Base-by-base conservation (phyloP, 2,797 vertebrate species). In the Onychomys leucogaster region DNA sequence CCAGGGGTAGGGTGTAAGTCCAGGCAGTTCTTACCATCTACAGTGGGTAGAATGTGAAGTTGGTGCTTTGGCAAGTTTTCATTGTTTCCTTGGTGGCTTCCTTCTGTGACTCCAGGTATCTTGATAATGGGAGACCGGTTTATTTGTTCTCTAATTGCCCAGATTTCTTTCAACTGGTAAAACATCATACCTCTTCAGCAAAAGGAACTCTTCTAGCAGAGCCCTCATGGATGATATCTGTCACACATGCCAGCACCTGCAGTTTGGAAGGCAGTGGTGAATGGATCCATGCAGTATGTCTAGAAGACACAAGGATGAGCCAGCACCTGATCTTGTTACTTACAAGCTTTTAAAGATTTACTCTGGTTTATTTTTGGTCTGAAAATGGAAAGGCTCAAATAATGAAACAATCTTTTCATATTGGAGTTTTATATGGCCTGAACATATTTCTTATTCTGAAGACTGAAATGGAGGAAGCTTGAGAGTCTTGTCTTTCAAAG, bases 61-160 rank as follows among this genome's bases (percentile, higher is more conserved):
- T 92, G 96, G 57, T 97, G 27, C 94, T 96, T 96, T 87, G 94
- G 84, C 96, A 94, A 46, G 2, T 76, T 95, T 97, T 73, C 97
- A 97, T 97, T 87, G 69, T 88, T 93, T 75, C 43, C 97, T 97
- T 98, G 95, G 95, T 98, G 94, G 98, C 97, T 97, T 97, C 97
- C 96, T 98, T 97, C 96, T 97, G 95, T 98, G 96, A 98, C 98
- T 98, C 90, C 93, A 96, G 97, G 96, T 97, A 96, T 97, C 96
- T 96, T 98, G 94, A 97, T 97, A 97, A 96, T 97, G 97, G 97
- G 98, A 97, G 97, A 97, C 97, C 3, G 96, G 96, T 97, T 98
- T 98, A 98, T 97, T 98, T 98, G 96, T 98, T 97, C 97, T 98
- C 93, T 98, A 98, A 98, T 97, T 98, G 98, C 97, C 97, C 98